These are phyloP conservation scores for Neosalanx taihuensis DNA, from an alignment of 2,797 vertebrate genomes.

Conservation along the genomic window DNA sequence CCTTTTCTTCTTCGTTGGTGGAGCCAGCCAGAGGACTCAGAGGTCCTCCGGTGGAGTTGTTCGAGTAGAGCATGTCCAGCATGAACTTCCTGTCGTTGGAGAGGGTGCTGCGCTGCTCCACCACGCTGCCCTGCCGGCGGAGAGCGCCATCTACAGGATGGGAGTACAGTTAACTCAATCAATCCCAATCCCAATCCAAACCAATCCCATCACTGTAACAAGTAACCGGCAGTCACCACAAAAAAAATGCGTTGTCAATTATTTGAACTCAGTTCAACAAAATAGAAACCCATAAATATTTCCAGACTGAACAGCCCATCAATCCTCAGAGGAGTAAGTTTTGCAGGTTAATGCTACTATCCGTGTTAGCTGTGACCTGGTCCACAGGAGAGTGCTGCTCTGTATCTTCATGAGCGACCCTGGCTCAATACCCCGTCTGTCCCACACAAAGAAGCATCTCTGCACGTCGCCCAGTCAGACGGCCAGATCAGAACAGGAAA, in stretches of 20 bases:
- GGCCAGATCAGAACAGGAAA: conserved; percentile 35
- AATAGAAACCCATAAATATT: too few relatives aligned
- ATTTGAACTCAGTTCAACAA: background rate
- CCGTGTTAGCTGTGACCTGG: conserved; percentile 31
- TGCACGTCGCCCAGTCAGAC: conserved; percentile 7
- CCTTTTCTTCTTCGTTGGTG: conserved; percentile 28
- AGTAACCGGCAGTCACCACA: too few relatives aligned
- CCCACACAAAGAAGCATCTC: conserved; percentile 8
- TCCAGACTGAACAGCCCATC: background rate
- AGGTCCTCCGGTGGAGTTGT: conserved; percentile 45
- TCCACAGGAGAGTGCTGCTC: conserved; percentile 27
- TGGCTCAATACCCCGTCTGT: conserved; percentile 10
- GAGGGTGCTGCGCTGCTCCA: conserved; percentile 64
- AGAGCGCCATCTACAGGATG: conserved; percentile 45
- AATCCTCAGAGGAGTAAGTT: background rate
- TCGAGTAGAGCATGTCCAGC: conserved; percentile 79
- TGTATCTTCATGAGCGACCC: conserved; percentile 39
- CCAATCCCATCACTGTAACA: too few relatives aligned
- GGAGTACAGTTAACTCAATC: background rate
- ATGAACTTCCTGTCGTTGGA: conserved; percentile 74
- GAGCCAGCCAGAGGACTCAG: conserved; percentile 32
- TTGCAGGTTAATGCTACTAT: background rate
- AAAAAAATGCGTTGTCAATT: background rate
- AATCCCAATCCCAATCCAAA: too few relatives aligned
- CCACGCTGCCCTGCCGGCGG: conserved; percentile 46